phyloP scores from a whole-genome alignment of 2,113 vertebrate genomes.

The Nibea coibor region DNA sequence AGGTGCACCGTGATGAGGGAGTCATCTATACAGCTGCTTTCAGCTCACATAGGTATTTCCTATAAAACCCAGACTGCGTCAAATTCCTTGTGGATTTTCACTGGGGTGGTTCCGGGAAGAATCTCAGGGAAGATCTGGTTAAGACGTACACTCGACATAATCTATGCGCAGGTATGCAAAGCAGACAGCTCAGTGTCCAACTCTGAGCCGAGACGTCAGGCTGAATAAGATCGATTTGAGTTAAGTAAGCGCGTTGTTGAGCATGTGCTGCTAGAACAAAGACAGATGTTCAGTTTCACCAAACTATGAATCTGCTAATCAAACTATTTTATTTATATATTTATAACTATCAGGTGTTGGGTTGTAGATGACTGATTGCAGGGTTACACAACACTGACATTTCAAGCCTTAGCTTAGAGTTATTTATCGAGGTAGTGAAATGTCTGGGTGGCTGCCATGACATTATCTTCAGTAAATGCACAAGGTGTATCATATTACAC shows the following conservation, averaged over 20 bases:
- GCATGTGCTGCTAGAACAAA: conserved; percentile 41
- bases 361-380: conserved; percentile 47
- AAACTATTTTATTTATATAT: conserved; percentile 27
- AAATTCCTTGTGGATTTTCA: conserved; percentile 60
- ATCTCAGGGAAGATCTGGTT: conserved; percentile 40
- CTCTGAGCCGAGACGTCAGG: conserved; percentile 37
- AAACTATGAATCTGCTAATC: conserved; percentile 47
- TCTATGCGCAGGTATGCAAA: conserved; percentile 49
- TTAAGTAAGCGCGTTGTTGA: conserved; percentile 37
- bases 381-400: conserved; percentile 43
- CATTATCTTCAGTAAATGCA: conserved; percentile 31
- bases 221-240: conserved; percentile 46
- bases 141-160: conserved; percentile 50
- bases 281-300: conserved; percentile 51
- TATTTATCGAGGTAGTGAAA: conserved; percentile 53
- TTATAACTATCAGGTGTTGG: conserved; percentile 34
- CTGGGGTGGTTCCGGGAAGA: conserved; percentile 39
- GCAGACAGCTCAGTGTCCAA: conserved; percentile 26
- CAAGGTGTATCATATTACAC: conserved; percentile 46
- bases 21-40: conserved; percentile 41
- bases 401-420: conserved; percentile 26
- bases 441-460: conserved; percentile 39
- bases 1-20: conserved; percentile 51
- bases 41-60: conserved; percentile 57
- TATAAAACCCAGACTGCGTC: conserved; percentile 59